Evolutionary conservation across 2,113 vertebrate species (phyloP).

Genomic region (Gallinago paraguaiae): DNA sequence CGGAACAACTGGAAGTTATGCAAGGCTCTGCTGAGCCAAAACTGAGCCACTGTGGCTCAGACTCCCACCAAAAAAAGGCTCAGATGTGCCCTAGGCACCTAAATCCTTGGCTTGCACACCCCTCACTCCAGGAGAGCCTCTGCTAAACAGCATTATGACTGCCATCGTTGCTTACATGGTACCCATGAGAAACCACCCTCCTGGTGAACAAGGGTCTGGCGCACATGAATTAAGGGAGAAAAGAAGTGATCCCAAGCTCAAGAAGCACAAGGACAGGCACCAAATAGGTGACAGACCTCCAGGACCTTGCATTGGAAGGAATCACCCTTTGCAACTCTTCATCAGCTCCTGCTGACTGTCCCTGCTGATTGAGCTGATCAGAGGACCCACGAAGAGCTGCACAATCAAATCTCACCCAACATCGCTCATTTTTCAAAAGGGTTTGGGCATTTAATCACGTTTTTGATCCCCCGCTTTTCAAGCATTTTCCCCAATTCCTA

Average conservation of each 20-base stretch:
- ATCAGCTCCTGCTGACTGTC: not conserved
- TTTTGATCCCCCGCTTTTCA: not conserved
- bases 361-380: slow-evolving; percentile 9
- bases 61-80: not conserved
- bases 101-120: not conserved
- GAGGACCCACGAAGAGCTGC: not conserved
- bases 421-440: not conserved
- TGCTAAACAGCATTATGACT: not conserved
- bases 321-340: not conserved
- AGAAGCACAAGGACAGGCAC: not conserved
- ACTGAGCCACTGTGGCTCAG: not conserved
- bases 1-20: not conserved
- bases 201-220: not conserved
- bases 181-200: not conserved
- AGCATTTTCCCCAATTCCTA: not conserved
- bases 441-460: not conserved
- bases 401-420: slow-evolving; percentile 9
- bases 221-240: not conserved
- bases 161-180: not conserved
- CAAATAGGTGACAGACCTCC: not conserved
- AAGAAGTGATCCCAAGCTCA: not conserved
- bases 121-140: not conserved
- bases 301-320: not conserved
- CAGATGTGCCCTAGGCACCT: not conserved
- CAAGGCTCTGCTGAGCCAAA: not conserved